Evolutionary conservation across 2,113 vertebrate genomes (phyloP).

Genomic region (Tragelaphus buxtoni): DNA sequence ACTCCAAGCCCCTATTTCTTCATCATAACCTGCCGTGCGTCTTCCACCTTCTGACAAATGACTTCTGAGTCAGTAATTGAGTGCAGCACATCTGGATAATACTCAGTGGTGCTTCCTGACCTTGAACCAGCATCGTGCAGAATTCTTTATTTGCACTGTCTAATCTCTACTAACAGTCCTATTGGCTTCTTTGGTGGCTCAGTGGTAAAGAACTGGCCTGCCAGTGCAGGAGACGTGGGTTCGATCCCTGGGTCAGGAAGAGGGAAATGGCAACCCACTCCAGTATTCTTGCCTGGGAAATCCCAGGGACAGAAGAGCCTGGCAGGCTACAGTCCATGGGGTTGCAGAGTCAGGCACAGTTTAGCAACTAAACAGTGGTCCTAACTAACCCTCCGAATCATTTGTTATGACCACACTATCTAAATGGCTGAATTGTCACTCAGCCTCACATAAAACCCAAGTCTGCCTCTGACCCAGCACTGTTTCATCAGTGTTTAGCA

Average conservation of each 20-base stretch:
- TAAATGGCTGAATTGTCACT: neutral
- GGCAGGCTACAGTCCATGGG: neutral
- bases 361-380: rapidly evolving
- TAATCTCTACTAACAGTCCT: neutral
- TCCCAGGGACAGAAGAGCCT: neutral
- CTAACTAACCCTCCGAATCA: neutral
- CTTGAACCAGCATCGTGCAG: neutral
- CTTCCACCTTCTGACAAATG: neutral
- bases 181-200: neutral
- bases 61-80: neutral
- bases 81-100: neutral
- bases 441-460: neutral
- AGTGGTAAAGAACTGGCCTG: neutral
- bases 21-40: neutral
- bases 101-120: neutral
- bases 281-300: neutral
- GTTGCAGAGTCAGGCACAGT: neutral
- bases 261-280: neutral
- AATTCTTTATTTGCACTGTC: neutral
- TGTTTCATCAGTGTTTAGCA: neutral
- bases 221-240: neutral
- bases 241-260: neutral
- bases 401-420: neutral
- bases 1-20: neutral
- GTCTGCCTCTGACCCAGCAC: too few species aligned